These are phyloP conservation scores for Paramuricea clavata DNA, from an alignment of 92 coral and sea anemone species.

Conservation along the genomic window DNA sequence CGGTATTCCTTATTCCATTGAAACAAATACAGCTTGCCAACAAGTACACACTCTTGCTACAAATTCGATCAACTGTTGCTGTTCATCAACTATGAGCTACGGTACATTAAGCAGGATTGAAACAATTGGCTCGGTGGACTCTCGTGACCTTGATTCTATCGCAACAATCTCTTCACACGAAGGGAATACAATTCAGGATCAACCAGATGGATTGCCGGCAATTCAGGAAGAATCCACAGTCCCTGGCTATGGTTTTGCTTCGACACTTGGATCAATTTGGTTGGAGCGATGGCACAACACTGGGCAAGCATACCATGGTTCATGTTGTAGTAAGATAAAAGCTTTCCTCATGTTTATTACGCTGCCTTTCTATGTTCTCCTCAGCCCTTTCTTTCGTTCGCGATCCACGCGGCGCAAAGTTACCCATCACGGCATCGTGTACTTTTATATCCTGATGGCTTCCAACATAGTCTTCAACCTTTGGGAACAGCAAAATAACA, in stretches of 20 bases:
- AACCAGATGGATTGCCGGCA: background rate
- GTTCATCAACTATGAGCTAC: background rate
- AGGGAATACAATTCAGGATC: background rate
- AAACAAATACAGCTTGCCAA: too few species aligned
- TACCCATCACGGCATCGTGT: constrained; percentile 21
- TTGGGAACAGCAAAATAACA: constrained; percentile 13
- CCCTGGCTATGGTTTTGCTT: background rate
- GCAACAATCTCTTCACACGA: background rate
- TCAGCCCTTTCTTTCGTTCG: background rate
- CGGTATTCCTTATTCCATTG: too few species aligned
- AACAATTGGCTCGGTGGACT: background rate
- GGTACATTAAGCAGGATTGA: background rate
- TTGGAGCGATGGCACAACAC: background rate
- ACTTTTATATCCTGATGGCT: constrained; percentile 19
- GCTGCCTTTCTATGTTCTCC: constrained; percentile 8
- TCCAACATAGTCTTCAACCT: constrained; percentile 32
- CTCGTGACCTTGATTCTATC: background rate
- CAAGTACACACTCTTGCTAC: too few species aligned
- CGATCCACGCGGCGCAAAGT: constrained; percentile 6
- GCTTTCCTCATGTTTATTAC: constrained; percentile 23
- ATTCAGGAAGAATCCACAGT: background rate
- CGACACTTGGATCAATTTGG: background rate
- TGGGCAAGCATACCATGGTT: background rate
- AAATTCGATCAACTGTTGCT: too few species aligned
- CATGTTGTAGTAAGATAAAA: background rate